These are phyloP conservation scores for Rhynchonycteris naso DNA, from an alignment of 2,797 vertebrate genomes.

Conservation along the genomic window DNA sequence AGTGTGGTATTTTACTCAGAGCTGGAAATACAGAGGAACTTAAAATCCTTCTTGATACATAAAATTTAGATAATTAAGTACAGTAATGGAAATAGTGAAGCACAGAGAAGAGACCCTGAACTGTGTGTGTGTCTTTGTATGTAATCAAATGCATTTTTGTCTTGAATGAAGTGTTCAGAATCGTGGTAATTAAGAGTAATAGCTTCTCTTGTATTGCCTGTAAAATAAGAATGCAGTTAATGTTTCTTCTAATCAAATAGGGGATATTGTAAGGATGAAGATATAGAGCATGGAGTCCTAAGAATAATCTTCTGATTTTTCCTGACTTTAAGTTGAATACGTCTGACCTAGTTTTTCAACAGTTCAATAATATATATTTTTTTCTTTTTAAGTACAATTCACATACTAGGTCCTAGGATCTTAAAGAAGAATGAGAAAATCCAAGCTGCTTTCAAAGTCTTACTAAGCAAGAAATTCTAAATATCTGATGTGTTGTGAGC, in stretches of 20 bases:
- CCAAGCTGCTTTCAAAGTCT: conserved; percentile 26
- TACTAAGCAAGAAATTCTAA: conserved; percentile 22
- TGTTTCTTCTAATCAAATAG: neutral
- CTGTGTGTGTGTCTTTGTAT: neutral
- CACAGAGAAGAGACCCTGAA: neutral
- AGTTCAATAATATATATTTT: conserved; percentile 17
- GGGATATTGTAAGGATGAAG: neutral
- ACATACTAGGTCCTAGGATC: neutral
- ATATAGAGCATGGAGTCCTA: neutral
- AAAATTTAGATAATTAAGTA: neutral
- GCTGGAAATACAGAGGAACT: neutral
- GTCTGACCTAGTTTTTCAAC: neutral
- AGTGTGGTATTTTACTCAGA: neutral
- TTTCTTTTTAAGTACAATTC: conserved; percentile 35
- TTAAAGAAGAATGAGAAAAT: conserved; percentile 55
- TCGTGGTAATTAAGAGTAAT: neutral
- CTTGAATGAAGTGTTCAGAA: conserved; percentile 17
- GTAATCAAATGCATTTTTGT: conserved; percentile 4
- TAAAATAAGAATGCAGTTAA: conserved; percentile 19
- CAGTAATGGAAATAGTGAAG: neutral
- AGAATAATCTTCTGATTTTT: conserved; percentile 14
- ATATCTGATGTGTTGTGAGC: neutral
- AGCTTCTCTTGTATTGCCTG: neutral
- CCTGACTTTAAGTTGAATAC: neutral
- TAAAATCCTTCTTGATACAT: neutral